Evolutionary conservation across 2,888 invertebrate genomes (phyloP), one percentile per base, ranked within the genome.

Genomic region (Athalia rosae): DNA sequence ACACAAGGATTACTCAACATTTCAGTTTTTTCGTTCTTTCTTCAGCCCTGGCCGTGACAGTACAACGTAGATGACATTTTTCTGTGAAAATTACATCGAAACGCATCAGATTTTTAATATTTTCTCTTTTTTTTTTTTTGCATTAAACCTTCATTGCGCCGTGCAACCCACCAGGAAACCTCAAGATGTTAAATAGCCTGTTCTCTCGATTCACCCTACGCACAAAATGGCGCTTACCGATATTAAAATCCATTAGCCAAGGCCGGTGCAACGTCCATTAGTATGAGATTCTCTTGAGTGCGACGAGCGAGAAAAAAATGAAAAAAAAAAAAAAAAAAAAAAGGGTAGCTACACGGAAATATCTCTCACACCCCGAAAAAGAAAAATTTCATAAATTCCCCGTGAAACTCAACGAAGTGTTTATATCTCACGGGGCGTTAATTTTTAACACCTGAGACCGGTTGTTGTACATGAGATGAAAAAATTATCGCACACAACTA

Each of bases 161-260:
- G 28, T 15, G n/a, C 28, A 53, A 45, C 15, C n/a, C 28, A 50
- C 15, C 53, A 53, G 67, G 48, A 67, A 45, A 6, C 41, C 41
- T 53, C 67, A 67, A 50, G 50, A 67, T 67, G 67, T 67, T 67
- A 67, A 67, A 53, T 53, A 11, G 41, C 53, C n/a, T 67, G 50
- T 50, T 67, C 53, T 67, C 53, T 11, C 67, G 53, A 67, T 67
- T 67, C 53, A 67, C 15, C 67, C 28, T 28, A 28, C 28, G 28
- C 28, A 28, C 28, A 28, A 28, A 28, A 2, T 28, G 67, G 53
- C 67, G 50, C 67, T 53, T 67, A 28, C 53, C 28, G 50, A 67
- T 67, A 67, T 67, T 67, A 67, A 67, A 67, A 67, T 67, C 67
- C 67, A 67, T 67, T 48, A 67, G 28, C 67, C 28, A 6, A 67